Percentiles rank a stretch among this genome's conserved stretches.
Evolutionary conservation across 2,113 vertebrate genomes (phyloP).

Genomic region (Calidris pugnax): DNA sequence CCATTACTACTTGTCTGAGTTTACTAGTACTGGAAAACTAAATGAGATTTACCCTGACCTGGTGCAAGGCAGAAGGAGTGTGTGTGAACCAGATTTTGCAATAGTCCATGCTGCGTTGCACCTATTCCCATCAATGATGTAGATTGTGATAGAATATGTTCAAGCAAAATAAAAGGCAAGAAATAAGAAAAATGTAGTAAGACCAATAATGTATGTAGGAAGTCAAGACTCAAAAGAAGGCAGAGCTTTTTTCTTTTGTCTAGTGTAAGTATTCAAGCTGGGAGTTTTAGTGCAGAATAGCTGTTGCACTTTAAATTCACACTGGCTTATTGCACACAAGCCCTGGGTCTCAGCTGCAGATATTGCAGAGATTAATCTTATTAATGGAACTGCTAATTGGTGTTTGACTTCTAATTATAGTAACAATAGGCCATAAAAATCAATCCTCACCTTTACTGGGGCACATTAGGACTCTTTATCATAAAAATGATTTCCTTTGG

Average conservation of each 20-base stretch:
- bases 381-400: constrained; percentile 70
- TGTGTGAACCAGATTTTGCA: neutral
- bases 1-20: neutral
- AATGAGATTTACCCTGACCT: neutral
- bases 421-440: constrained; percentile 66
- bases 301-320: constrained; percentile 37
- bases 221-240: neutral
- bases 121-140: neutral
- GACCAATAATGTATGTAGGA: neutral
- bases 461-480: constrained; percentile 43
- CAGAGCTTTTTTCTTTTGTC: neutral
- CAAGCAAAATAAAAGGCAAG: neutral
- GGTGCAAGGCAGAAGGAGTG: neutral
- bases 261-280: neutral
- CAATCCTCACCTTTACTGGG: constrained; percentile 51
- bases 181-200: neutral
- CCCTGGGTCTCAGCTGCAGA: constrained; percentile 63
- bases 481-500: constrained; percentile 58
- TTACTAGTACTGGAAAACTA: neutral
- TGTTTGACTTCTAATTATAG: constrained; percentile 71
- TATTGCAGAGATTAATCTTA: constrained; percentile 69
- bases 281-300: neutral
- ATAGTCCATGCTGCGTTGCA: neutral
- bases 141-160: neutral
- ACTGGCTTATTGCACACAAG: constrained; percentile 1